phyloP scores from a whole-genome alignment of 2,888 invertebrate genomes.

The Anodontia alba region DNA sequence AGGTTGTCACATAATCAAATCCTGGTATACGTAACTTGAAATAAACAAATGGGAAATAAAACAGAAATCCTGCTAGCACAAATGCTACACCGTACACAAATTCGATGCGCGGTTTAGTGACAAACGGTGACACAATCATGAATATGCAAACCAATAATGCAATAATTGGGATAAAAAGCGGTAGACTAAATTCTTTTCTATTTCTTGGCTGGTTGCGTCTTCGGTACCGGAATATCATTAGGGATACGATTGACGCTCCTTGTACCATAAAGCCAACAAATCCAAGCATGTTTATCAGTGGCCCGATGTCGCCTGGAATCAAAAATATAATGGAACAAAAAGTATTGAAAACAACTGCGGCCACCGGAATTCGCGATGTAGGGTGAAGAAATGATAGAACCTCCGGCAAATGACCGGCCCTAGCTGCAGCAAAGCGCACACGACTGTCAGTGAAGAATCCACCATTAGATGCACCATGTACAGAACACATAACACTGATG shows the following conservation, averaged over 20 bases:
- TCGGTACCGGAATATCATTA: constrained; percentile 34
- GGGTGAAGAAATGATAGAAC: constrained; percentile 54
- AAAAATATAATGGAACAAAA: constrained; percentile 32
- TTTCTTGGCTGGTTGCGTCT: constrained; percentile 6
- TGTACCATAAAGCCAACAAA: constrained; percentile 40
- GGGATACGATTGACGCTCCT: constrained; percentile 16
- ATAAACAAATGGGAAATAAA: constrained; percentile 56
- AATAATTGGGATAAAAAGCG: constrained; percentile 39
- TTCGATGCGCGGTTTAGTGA: constrained; percentile 50
- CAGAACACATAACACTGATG: constrained; percentile 55
- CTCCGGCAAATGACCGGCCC: constrained; percentile 61
- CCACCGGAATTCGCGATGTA: constrained; percentile 46
- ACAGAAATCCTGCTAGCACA: constrained; percentile 42
- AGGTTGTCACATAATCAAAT: constrained; percentile 37
- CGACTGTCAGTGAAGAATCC: constrained; percentile 44
- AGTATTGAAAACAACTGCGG: constrained; percentile 39
- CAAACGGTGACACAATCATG: constrained; percentile 56
- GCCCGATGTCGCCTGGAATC: constrained; percentile 44
- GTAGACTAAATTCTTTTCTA: constrained; percentile 27
- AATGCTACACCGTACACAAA: constrained; percentile 51
- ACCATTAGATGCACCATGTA: constrained; percentile 50
- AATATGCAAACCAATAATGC: constrained; percentile 45
- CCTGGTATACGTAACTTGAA: constrained; percentile 39
- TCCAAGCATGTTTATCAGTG: constrained; percentile 49
- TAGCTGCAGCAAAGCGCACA: constrained; percentile 48